Percentiles rank a stretch among this genome's conserved stretches.
These are phyloP conservation scores for Acanthisitta chloris DNA, from an alignment of 2,113 vertebrate species.

Conservation along the genomic window DNA sequence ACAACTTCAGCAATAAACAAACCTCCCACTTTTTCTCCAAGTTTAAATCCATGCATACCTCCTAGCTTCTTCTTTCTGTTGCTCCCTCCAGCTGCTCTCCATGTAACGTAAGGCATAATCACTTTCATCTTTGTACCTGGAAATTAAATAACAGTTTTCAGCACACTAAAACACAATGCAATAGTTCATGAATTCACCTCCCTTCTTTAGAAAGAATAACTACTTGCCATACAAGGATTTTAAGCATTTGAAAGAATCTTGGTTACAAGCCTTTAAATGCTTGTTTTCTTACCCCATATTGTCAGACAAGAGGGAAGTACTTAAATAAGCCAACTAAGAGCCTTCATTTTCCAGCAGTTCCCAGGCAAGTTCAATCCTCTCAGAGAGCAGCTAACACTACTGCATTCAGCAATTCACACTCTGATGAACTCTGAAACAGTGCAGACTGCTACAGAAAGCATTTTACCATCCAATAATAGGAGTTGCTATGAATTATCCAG, in stretches of 20 bases:
- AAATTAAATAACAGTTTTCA: slow-evolving; percentile 15
- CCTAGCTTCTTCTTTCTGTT: slow-evolving; percentile 95
- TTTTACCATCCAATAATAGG: neutral
- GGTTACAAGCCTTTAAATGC: neutral
- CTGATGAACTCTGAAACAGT: neutral
- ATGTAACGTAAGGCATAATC: slow-evolving; percentile 97
- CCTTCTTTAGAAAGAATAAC: neutral
- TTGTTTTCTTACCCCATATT: neutral
- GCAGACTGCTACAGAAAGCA: neutral
- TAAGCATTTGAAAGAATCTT: neutral
- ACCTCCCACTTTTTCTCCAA: neutral
- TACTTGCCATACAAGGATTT: neutral
- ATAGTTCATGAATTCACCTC: neutral
- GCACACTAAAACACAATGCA: neutral
- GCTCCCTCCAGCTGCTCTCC: slow-evolving; percentile 96
- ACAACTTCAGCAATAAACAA: neutral
- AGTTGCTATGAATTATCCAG: neutral
- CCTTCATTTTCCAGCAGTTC: neutral
- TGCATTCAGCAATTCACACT: neutral
- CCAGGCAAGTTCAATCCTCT: neutral
- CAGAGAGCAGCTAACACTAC: neutral
- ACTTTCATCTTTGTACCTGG: slow-evolving; percentile 95
- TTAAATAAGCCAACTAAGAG: neutral
- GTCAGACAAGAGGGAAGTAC: neutral
- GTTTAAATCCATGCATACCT: slow-evolving; percentile 76